These are phyloP conservation scores for Brachypteracias leptosomus DNA, from an alignment of 2,113 vertebrate species.

Conservation along the genomic window DNA sequence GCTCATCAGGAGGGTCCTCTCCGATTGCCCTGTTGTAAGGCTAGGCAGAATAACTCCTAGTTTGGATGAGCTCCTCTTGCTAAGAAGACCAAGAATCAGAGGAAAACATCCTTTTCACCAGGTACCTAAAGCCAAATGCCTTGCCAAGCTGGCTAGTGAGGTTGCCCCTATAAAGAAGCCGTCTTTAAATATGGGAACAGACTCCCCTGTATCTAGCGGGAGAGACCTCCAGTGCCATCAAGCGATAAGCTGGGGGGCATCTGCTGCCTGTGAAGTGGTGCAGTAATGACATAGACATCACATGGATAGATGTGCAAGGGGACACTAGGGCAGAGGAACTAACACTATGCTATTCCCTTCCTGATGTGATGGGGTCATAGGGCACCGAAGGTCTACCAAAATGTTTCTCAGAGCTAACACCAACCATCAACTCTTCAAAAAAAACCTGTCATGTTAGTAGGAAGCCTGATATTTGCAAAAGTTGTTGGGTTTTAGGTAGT, in stretches of 20 bases:
- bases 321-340: background rate
- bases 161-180: background rate
- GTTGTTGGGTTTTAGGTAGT: background rate
- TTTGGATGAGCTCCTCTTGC: background rate
- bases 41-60: background rate
- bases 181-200: background rate
- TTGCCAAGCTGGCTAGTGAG: background rate
- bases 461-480: background rate
- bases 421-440: background rate
- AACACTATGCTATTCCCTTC: background rate
- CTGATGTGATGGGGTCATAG: background rate
- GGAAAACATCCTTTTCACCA: background rate
- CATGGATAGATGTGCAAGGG: background rate
- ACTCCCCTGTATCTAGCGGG: background rate
- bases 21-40: background rate
- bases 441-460: background rate
- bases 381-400: background rate
- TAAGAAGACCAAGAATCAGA: background rate
- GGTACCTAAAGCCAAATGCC: background rate
- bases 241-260: background rate
- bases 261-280: background rate
- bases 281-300: background rate
- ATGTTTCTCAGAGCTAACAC: background rate
- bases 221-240: background rate
- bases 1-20: background rate